Evolutionary conservation across 2,113 vertebrate genomes (phyloP).

Genomic region (Myiopsitta monachus): DNA sequence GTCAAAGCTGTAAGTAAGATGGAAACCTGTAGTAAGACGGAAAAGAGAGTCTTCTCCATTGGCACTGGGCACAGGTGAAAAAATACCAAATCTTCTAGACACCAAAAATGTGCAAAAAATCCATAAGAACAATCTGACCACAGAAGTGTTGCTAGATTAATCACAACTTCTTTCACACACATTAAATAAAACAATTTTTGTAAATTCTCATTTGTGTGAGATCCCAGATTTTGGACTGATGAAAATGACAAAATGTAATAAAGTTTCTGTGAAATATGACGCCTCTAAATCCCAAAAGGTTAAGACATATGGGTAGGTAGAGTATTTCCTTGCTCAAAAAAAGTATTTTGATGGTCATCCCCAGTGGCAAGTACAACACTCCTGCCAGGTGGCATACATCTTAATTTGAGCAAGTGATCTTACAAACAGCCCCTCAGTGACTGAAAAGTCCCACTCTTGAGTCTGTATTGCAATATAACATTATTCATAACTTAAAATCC

Average conservation of each 20-base stretch:
- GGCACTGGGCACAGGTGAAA: not conserved
- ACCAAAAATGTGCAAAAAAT: not conserved
- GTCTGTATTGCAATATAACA: not conserved
- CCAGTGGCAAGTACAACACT: conserved; percentile 7
- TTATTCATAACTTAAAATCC: not conserved
- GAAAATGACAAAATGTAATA: not conserved
- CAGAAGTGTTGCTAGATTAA: not conserved
- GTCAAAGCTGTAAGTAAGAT: not conserved
- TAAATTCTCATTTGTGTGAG: not conserved
- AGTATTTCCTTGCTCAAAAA: not conserved
- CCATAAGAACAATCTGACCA: not conserved
- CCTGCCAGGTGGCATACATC: not conserved
- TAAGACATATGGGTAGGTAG: not conserved
- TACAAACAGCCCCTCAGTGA: not conserved
- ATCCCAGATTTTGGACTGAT: not conserved
- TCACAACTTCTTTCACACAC: not conserved
- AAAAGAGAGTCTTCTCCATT: not conserved
- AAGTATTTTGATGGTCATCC: not conserved
- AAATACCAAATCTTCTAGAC: not conserved
- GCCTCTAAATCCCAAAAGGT: not conserved
- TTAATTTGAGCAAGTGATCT: not conserved
- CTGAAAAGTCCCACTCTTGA: not conserved
- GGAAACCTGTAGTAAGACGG: not conserved
- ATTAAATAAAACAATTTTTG: not conserved
- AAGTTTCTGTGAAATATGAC: not conserved